These are phyloP conservation scores for Caenorhabditis remanei DNA, from an alignment of 1,140 invertebrate genomes.

Conservation along the genomic window DNA sequence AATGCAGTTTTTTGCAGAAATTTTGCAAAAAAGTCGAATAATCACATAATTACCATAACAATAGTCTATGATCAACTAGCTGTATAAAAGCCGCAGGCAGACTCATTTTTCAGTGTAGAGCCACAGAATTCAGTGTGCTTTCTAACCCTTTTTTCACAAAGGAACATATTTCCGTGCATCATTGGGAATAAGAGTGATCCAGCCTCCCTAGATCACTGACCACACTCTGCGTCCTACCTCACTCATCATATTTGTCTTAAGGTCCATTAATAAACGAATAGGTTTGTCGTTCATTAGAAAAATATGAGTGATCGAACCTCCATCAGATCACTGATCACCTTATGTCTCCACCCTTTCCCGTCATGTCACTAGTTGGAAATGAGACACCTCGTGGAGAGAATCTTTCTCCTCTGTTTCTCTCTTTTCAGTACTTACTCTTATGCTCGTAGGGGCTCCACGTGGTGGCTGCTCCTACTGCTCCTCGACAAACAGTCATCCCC, in stretches of 20 bases:
- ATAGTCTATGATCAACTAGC: not conserved
- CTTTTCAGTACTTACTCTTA: not conserved
- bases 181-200: too few relatives aligned
- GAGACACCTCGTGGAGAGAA: conserved; percentile 34
- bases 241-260: too few relatives aligned
- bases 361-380: conserved; percentile 1
- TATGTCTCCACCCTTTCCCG: not conserved
- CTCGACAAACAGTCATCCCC: conserved; percentile 44
- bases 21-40: not conserved
- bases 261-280: too few relatives aligned
- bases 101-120: too few relatives aligned
- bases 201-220: too few relatives aligned
- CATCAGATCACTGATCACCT: conserved; percentile 33
- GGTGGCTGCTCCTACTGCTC: conserved; percentile 17
- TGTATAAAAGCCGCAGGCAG: not conserved
- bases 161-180: too few relatives aligned
- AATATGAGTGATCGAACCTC: conserved; percentile 31
- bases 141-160: too few relatives aligned
- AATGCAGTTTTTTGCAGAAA: too few relatives aligned
- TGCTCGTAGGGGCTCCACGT: not conserved
- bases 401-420: conserved; percentile 12
- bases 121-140: too few relatives aligned
- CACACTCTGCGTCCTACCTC: too few relatives aligned
- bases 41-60: not conserved
- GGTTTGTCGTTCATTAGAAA: not conserved